Evolutionary conservation across 2,113 vertebrate species (phyloP), one percentile per base, ranked within the genome.

Genomic region (Thamnaconus septentrionalis): DNA sequence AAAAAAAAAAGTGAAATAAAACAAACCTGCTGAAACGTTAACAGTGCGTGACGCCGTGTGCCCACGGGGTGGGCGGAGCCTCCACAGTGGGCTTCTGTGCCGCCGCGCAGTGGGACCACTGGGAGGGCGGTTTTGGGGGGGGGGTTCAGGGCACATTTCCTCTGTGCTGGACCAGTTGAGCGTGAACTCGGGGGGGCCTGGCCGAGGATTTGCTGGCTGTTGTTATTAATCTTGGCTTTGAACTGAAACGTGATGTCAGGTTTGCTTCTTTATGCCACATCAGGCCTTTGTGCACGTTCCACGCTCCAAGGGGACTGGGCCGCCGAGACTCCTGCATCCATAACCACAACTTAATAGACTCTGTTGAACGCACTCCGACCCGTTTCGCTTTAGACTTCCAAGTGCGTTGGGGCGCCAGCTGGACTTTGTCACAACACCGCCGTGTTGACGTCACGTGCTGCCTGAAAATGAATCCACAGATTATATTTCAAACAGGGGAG

Each of bases 11-110:
- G 71, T 45, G 18, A 73, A 63, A 73, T 73, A 84, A 87, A 87
- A 88, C 69, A 84, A 75, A 75, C 61, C 71, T 81, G 80, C 10
- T 80, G 81, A 89, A 84, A 84, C 63, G 64, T 83, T 84, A 79
- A 88, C 66, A 67, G 61, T 59, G 63, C 78, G 62, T 71, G 73
- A 61, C 69, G 18, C 50, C 66, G 56, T 40, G 39, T 52, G 64
- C 65, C 12, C 44, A 54, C 60, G 47, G 69, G 59, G 46, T 31
- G 7, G 54, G 63, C 46, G 40, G 62, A 73, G 71, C 62, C 31
- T 67, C 56, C 53, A 78, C 73, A 73, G 63, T 59, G 11, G 45
- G 70, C 76, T 73, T 64, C 87, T 81, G 79, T 77, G 60, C 73
- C 60, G n/a, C 65, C 1, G 58, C 11, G 60, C 68, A 80, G 56